Evolutionary conservation across 2,888 invertebrate genomes (phyloP), one percentile per base, ranked within the genome.

Genomic region (Dryocosmus kuriphilus): DNA sequence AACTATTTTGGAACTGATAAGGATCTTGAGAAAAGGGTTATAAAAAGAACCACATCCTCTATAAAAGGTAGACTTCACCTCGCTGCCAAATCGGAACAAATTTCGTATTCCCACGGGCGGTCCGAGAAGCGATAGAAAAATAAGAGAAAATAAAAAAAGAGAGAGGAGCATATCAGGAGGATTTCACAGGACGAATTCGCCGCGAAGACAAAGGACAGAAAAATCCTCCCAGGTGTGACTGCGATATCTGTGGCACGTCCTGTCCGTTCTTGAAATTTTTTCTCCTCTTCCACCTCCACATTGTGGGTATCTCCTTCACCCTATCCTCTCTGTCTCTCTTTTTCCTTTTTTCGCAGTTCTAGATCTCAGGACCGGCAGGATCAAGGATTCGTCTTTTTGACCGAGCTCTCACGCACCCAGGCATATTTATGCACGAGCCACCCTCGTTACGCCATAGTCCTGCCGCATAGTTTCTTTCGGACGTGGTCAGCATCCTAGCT

Each of bases 371-470:
- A 22, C 75, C 74, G 78, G 76, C 65, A 67, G 79, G 80, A 81
- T 82, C 80, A 46, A 78, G 76, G 80, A 85, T 86, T 84, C 82
- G 77, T 79, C 85, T 87, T 86, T 88, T 88, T 86, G 85, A 86
- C 71, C 71, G 51, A 51, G 46, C 67, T 67, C 67, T 67, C 67
- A 46, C 46, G 41, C 67, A 46, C 19, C 46, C 22, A 67, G 61
- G 77, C 80, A 86, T 88, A 89, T 89, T 89, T 88, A 88, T 89
- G 88, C 85, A 83, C 79, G 86, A 85, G 81, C 85, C 87, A 85
- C 85, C 89, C 88, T 90, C 88, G 90, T 91, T 91, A 91, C 91
- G 88, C 90, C 89, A 90, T 90, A 86, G 88, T 79, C 78, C 85
- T 80, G 85, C 85, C 85, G 89, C 89, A 89, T 89, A 90, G 87